Percentiles rank a stretch among this genome's conserved stretches.
Evolutionary conservation across 2,888 invertebrate species (phyloP).

Genomic region (Tenthredo livida): DNA sequence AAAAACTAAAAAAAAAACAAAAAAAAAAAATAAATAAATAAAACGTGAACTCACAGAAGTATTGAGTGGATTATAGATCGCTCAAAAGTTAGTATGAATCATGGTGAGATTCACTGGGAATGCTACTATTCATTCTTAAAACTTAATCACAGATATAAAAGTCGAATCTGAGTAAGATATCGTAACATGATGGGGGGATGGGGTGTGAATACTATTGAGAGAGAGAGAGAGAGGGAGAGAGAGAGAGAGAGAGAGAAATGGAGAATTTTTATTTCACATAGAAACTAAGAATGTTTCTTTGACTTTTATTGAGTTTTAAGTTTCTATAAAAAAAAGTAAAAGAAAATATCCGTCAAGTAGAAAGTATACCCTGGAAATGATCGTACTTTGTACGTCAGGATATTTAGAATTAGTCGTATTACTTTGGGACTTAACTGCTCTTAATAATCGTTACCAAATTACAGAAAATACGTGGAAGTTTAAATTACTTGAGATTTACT

Average conservation of each 20-base stretch:
- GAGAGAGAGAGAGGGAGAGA: neutral
- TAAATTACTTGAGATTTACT: slow-evolving; percentile 28
- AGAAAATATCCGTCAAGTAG: slow-evolving; percentile 12
- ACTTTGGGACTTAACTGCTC: slow-evolving; percentile 40
- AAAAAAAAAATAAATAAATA: slow-evolving; percentile 10
- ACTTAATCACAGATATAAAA: slow-evolving; percentile 33
- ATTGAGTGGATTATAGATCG: slow-evolving; percentile 42
- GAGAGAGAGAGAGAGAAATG: neutral
- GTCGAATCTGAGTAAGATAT: slow-evolving; percentile 34
- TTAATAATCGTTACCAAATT: neutral
- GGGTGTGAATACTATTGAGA: slow-evolving; percentile 16
- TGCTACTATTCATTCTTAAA: slow-evolving; percentile 27
- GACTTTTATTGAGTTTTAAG: slow-evolving; percentile 4
- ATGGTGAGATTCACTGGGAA: slow-evolving; percentile 40
- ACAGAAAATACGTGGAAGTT: neutral
- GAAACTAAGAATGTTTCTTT: neutral
- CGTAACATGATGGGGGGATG: neutral
- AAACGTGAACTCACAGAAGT: neutral
- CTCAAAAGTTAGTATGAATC: slow-evolving; percentile 40
- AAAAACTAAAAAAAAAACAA: slow-evolving; percentile 56
- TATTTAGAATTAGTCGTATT: slow-evolving; percentile 46
- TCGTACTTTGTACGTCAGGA: slow-evolving; percentile 14
- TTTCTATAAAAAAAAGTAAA: neutral
- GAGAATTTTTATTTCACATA: neutral
- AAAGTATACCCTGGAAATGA: slow-evolving; percentile 26